These are phyloP conservation scores for Phthorimaea operculella DNA, from an alignment of 1,140 invertebrate species.

Conservation along the genomic window DNA sequence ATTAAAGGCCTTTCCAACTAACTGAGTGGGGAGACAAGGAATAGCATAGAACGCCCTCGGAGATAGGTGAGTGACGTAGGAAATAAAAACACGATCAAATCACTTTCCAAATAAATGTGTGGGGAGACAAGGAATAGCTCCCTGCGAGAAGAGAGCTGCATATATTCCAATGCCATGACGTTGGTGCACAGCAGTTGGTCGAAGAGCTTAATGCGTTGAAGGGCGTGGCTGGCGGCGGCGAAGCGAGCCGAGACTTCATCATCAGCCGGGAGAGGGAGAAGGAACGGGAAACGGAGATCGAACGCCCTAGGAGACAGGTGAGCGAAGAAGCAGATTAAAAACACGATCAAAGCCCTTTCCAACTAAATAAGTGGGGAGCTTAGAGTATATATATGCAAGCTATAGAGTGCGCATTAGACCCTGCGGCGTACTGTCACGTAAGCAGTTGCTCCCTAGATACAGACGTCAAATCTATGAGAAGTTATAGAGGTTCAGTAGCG, in stretches of 20 bases:
- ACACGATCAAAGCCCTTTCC: too few relatives aligned
- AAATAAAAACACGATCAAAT: too few relatives aligned
- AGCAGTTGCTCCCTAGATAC: too few relatives aligned
- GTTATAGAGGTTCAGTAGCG: too few relatives aligned
- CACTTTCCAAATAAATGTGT: too few relatives aligned
- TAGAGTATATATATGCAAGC: too few relatives aligned
- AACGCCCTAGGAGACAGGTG: conserved; percentile 53
- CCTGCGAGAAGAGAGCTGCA: conserved; percentile 90
- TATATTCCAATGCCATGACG: conserved; percentile 91
- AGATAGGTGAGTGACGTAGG: conserved; percentile 57
- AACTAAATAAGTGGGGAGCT: too few relatives aligned
- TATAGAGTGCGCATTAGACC: too few relatives aligned
- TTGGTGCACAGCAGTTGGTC: conserved; percentile 67
- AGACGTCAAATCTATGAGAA: too few relatives aligned
- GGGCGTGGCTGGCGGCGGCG: conserved; percentile 38
- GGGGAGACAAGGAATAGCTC: conserved; percentile 37
- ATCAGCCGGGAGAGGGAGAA: conserved; percentile 59
- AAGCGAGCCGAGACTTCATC: conserved; percentile 55
- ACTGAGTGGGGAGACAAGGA: conserved; percentile 52
- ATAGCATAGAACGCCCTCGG: conserved; percentile 35
- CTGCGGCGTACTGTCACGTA: too few relatives aligned
- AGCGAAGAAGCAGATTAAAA: too few relatives aligned
- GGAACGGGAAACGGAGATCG: conserved; percentile 44
- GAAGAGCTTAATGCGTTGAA: conserved; percentile 67
- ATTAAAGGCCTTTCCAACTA: too few relatives aligned